These are phyloP conservation scores for Acinonyx jubatus DNA, from an alignment of 2,113 vertebrate species.

Conservation along the genomic window DNA sequence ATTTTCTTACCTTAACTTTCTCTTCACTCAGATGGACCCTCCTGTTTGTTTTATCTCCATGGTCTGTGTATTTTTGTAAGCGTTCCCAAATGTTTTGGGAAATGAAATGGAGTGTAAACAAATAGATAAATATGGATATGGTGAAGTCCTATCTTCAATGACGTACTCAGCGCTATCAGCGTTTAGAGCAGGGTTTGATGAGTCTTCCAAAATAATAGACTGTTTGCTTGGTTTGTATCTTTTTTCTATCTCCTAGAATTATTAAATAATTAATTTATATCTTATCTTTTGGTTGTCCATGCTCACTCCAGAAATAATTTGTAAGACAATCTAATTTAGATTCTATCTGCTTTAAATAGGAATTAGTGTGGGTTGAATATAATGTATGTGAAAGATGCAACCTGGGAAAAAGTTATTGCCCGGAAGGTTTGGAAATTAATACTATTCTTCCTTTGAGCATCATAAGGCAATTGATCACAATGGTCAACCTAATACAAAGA, in stretches of 20 bases:
- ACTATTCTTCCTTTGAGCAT: constrained; percentile 1
- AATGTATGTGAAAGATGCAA: constrained; percentile 22
- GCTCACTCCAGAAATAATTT: constrained; percentile 54
- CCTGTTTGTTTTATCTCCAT: neutral
- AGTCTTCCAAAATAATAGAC: neutral
- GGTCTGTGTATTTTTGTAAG: neutral
- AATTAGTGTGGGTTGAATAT: constrained; percentile 45
- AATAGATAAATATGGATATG: neutral
- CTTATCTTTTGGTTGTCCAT: constrained; percentile 45
- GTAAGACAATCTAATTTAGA: constrained; percentile 56
- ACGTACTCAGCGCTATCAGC: neutral
- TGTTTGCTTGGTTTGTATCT: constrained; percentile 28
- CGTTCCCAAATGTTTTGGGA: neutral
- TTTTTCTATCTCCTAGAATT: constrained; percentile 5
- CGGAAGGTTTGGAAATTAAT: constrained; percentile 52
- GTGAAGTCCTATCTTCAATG: neutral
- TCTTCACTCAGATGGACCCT: neutral
- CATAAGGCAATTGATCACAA: constrained; percentile 18
- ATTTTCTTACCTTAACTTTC: constrained; percentile 11
- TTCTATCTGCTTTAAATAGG: constrained; percentile 45
- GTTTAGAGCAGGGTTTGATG: constrained; percentile 32
- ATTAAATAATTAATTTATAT: constrained; percentile 62
- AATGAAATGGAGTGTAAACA: neutral
- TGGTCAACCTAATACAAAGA: neutral
- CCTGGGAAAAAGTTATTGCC: constrained; percentile 25